Evolutionary conservation across 2,113 vertebrate species (phyloP).

Genomic region (Mastomys coucha): DNA sequence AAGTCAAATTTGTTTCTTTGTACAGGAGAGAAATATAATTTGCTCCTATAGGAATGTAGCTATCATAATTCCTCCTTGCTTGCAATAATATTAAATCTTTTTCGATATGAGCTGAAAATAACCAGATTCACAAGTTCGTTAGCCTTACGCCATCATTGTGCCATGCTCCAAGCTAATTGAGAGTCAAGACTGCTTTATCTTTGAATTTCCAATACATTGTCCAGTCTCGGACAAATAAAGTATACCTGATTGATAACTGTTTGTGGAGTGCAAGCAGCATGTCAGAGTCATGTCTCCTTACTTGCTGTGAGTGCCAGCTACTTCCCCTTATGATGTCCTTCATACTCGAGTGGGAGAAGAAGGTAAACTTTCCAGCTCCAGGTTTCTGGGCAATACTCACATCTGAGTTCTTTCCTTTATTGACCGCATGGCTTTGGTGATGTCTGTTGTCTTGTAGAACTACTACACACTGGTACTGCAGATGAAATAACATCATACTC

Average conservation of each 20-base stretch:
- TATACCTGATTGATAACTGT: not conserved
- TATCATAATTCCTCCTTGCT: not conserved
- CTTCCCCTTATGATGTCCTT: not conserved
- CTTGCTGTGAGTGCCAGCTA: not conserved
- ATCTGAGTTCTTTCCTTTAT: not conserved
- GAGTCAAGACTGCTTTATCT: constrained; percentile 1
- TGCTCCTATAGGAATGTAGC: not conserved
- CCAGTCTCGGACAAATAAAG: not conserved
- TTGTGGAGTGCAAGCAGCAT: not conserved
- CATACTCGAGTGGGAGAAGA: not conserved
- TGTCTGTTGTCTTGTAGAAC: not conserved
- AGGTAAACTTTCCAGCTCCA: not conserved
- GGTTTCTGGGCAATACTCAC: not conserved
- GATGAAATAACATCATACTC: not conserved
- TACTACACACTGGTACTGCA: not conserved
- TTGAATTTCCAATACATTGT: not conserved
- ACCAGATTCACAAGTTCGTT: not conserved
- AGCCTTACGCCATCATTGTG: not conserved
- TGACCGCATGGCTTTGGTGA: not conserved
- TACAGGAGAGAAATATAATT: not conserved
- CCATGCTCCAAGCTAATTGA: not conserved
- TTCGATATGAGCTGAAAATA: constrained; percentile 10
- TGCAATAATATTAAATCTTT: constrained; percentile 43
- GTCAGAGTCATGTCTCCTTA: not conserved
- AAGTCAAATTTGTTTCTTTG: constrained; percentile 1